phyloP scores from a whole-genome alignment of 1,140 invertebrate species.

The Platorchestia sp. region DNA sequence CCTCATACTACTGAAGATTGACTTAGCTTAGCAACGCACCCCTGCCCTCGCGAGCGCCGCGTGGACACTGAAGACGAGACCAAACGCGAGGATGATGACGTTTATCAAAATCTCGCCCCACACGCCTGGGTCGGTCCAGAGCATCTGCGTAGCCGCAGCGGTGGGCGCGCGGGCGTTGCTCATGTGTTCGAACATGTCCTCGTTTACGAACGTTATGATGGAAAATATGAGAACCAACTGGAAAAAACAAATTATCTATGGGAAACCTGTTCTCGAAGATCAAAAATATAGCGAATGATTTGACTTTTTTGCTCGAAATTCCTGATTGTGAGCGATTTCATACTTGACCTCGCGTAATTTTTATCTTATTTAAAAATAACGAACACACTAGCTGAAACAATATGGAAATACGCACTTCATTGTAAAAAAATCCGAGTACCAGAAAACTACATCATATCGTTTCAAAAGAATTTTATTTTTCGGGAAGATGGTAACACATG shows the following conservation, averaged over 20 bases:
- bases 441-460: no score
- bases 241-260: not conserved
- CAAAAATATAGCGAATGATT: not conserved
- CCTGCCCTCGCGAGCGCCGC: not conserved
- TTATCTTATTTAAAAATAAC: no score
- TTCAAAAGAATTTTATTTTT: no score
- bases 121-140: not conserved
- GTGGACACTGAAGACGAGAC: not conserved
- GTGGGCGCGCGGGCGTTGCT: not conserved
- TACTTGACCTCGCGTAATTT: no score
- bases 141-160: no score
- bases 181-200: not conserved
- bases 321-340: no score
- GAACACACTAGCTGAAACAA: no score
- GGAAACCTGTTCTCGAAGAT: not conserved
- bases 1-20: not conserved
- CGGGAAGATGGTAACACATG: no score
- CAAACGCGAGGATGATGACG: not conserved
- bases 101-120: not conserved
- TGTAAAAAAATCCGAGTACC: no score
- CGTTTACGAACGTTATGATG: not conserved
- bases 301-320: no score
- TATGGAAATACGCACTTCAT: no score
- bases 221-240: not conserved
- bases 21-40: not conserved